A percentile compares a stretch with the other conserved stretches of the same genome.
These are phyloP conservation scores for Podarcis lilfordi DNA, from an alignment of 2,797 vertebrate genomes.

Conservation along the genomic window DNA sequence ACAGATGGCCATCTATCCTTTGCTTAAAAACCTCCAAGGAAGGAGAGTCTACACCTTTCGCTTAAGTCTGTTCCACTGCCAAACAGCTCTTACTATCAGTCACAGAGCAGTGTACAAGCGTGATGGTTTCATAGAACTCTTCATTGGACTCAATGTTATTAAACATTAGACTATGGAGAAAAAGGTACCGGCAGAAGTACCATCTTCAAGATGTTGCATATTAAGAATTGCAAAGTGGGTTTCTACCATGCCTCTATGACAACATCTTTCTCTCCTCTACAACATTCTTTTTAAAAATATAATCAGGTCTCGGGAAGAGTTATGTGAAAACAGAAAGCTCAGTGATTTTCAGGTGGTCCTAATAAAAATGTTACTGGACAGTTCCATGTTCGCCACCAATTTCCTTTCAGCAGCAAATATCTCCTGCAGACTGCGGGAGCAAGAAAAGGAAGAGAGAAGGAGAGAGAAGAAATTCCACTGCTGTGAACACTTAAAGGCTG, in stretches of 20 bases:
- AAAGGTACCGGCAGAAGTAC: not conserved
- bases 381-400: not conserved
- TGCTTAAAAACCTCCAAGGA: too few relatives aligned
- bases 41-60: too few relatives aligned
- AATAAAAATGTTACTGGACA: not conserved
- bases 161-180: not conserved
- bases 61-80: too few relatives aligned
- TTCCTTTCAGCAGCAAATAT: slow-evolving; percentile 26
- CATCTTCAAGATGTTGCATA: not conserved
- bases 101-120: not conserved
- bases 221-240: too few relatives aligned
- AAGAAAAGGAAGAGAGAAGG: not conserved
- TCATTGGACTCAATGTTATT: not conserved
- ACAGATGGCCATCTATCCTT: too few relatives aligned
- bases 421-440: slow-evolving; percentile 32
- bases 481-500: slow-evolving; percentile 14
- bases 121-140: not conserved
- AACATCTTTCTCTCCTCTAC: not conserved
- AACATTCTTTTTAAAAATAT: not conserved
- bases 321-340: not conserved
- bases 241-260: not conserved
- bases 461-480: slow-evolving; percentile 25
- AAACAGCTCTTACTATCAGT: too few relatives aligned
- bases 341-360: not conserved
- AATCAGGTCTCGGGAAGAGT: not conserved